A percentile compares a stretch with the other conserved stretches of the same genome.
Evolutionary conservation across 2,797 vertebrate genomes (phyloP).

Genomic region (Sorex maritimensis): DNA sequence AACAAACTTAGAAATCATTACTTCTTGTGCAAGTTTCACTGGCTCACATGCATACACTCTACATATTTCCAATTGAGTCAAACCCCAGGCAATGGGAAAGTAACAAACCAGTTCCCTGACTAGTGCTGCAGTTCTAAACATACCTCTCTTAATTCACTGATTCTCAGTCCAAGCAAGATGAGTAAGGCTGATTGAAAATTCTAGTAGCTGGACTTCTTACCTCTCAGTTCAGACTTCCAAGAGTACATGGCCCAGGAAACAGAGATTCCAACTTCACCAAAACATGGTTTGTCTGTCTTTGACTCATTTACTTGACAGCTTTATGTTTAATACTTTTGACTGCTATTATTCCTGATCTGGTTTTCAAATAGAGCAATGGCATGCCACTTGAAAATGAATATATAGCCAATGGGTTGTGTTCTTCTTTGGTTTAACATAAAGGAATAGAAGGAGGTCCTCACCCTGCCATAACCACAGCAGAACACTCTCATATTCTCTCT

Average conservation of each 20-base stretch:
- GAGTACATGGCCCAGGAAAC: neutral
- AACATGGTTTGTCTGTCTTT: neutral
- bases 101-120: neutral
- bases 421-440: accelerated
- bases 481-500: neutral
- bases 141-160: neutral
- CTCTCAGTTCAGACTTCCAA: neutral
- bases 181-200: neutral
- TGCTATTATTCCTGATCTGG: neutral
- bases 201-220: neutral
- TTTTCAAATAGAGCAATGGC: neutral
- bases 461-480: neutral
- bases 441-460: neutral
- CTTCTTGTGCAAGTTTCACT: neutral
- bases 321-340: neutral
- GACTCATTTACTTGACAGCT: neutral
- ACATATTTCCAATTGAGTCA: neutral
- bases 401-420: neutral
- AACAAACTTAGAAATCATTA: neutral
- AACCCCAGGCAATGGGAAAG: neutral
- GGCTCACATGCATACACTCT: neutral
- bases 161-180: neutral
- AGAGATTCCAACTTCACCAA: neutral
- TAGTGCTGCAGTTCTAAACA: slow-evolving; percentile 6
- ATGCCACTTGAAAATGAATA: neutral